phyloP scores from a whole-genome alignment of 2,888 invertebrate species.

The Eilema griseolum region DNA sequence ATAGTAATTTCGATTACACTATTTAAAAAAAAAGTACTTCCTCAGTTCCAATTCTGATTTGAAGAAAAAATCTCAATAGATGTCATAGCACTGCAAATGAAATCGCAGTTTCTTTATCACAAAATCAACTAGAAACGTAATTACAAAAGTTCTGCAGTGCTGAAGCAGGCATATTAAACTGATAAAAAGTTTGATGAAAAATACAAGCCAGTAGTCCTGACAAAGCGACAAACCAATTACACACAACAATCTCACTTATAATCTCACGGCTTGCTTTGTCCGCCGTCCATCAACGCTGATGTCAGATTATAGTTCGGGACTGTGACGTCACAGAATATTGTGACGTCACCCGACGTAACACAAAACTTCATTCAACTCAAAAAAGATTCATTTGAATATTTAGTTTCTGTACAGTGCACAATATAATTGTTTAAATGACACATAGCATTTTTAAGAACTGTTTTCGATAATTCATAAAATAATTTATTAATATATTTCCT shows the following conservation, averaged over 20 bases:
- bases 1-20: neutral
- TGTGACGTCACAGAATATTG: neutral
- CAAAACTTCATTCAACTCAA: slow-evolving; percentile 17
- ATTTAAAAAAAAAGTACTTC: neutral
- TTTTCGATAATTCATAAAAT: too few relatives aligned
- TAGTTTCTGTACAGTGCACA: neutral
- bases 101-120: neutral
- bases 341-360: slow-evolving; percentile 14
- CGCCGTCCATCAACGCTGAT: slow-evolving; percentile 14
- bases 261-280: slow-evolving; percentile 16
- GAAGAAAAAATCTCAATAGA: neutral
- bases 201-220: neutral
- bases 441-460: too few relatives aligned
- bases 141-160: neutral
- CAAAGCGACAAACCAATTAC: neutral
- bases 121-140: neutral
- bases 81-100: neutral
- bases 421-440: neutral
- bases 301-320: slow-evolving; percentile 4
- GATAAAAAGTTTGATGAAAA: neutral
- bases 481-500: too few relatives aligned
- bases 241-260: slow-evolving; percentile 7
- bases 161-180: neutral
- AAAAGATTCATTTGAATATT: neutral
- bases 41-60: neutral